Base-by-base conservation (phyloP, 2,888 invertebrate species). In the Uloborus plumipes region DNA sequence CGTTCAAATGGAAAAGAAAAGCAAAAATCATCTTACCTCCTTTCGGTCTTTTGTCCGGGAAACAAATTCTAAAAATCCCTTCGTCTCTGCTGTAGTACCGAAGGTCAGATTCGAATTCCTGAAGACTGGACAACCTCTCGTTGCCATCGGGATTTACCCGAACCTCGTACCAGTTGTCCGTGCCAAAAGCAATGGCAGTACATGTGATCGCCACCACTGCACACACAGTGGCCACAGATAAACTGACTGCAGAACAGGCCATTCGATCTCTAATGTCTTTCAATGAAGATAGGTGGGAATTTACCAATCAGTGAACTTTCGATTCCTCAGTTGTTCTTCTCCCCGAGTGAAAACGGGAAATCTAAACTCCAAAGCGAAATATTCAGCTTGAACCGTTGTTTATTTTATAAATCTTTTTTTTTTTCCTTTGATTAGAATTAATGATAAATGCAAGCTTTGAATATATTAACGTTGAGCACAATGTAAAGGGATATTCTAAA, bases 101-200 rank as follows among this genome's bases (percentile, higher is more conserved):
- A 88, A 95, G 95, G 90, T 97, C 95, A 66, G 91, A 91, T 90
- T 95, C 95, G 89, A 96, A 92, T 81, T 88, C 86, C 59, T 87
- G 87, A 15, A 87, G 86, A 70, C 87, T 87, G 13, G 86, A 85
- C 22, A 87, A 85, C 69, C 87, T 86, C n/a, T 86, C 86, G 39
- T 84, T 80, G 1, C 65, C 74, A 4, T 79, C 82, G 16, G 76
- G 77, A 90, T 94, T 94, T 87, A 98, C 97, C 91, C 96, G 95
- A 88, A 96, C 94, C 89, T 95, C 95, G 88, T 96, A 92, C 98
- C 98, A 98, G 92, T 97, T 97, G 91, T 98, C 97, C 89, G 97
- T 97, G 87, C 96, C 94, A 91, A 97, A 97, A 88, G 97, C 96
- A 90, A 98, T 96, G 88, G 95, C 94, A 90, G 98, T 92, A 89